A percentile compares a stretch with the other conserved stretches of the same genome.
Conservation (phyloP, 2,888 invertebrate species). For the Chouioia cunea region DNA sequence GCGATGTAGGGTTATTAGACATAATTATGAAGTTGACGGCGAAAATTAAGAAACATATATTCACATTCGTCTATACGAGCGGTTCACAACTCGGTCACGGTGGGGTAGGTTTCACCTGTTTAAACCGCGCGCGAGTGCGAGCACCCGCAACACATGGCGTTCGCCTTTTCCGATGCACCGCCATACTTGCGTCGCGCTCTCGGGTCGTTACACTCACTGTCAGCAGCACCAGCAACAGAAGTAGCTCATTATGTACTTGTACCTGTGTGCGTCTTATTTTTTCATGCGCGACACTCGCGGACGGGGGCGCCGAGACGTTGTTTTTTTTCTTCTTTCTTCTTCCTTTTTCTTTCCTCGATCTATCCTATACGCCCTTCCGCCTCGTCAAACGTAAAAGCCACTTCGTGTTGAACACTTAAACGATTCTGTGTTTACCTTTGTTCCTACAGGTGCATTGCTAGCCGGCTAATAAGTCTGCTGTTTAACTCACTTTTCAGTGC, state of each 20-base stretch:
- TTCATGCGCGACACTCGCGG: slow-evolving; percentile 36
- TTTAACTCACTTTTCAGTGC: too few species aligned
- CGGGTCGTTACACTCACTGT: slow-evolving; percentile 46
- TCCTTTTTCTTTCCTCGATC: too few species aligned
- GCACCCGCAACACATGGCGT: slow-evolving; percentile 50
- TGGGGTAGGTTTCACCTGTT: slow-evolving; percentile 67
- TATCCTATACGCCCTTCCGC: background rate
- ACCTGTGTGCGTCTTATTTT: slow-evolving; percentile 27
- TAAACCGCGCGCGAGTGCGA: slow-evolving; percentile 34
- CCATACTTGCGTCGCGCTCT: slow-evolving; percentile 33
- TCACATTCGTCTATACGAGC: slow-evolving; percentile 21
- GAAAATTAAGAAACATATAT: slow-evolving; percentile 43
- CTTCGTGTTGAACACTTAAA: background rate
- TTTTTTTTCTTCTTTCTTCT: slow-evolving; percentile 1
- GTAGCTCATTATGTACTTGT: too few species aligned
- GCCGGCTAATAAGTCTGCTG: too few species aligned
- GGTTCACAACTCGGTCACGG: slow-evolving; percentile 59
- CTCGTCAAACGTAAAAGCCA: slow-evolving; percentile 6
- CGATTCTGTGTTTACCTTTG: too few species aligned
- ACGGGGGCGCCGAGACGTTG: slow-evolving; percentile 19
- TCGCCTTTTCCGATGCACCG: slow-evolving; percentile 24
- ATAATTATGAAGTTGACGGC: slow-evolving; percentile 33
- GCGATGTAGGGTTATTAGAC: slow-evolving; percentile 28
- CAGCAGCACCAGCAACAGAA: too few species aligned
- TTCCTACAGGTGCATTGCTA: too few species aligned